A percentile compares a stretch with the other conserved stretches of the same genome.
These are phyloP conservation scores for Oophaga sylvatica DNA, from an alignment of 2,797 vertebrate genomes.

Conservation along the genomic window DNA sequence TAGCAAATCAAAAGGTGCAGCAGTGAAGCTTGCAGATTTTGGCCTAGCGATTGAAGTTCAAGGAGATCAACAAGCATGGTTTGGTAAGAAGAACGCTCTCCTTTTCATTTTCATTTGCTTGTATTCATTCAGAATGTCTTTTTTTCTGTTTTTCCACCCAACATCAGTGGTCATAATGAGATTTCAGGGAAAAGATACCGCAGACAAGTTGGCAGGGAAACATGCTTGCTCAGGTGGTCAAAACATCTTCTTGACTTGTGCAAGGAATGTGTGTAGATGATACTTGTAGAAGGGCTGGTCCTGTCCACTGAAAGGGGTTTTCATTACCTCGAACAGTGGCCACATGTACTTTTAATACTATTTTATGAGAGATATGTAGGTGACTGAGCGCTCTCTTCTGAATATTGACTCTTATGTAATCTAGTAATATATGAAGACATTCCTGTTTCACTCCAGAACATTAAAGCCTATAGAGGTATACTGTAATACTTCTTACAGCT, in stretches of 20 bases:
- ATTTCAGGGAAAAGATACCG: not conserved
- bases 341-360: no score
- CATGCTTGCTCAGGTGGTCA: not conserved
- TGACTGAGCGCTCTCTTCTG: no score
- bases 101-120: not conserved
- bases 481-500: no score
- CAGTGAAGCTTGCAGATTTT: slow-evolving; percentile 96
- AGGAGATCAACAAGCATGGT: slow-evolving; percentile 97
- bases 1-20: slow-evolving; percentile 96
- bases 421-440: no score
- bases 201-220: not conserved
- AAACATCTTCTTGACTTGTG: not conserved
- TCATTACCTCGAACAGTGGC: not conserved
- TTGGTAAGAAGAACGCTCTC: slow-evolving; percentile 80
- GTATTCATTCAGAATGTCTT: not conserved
- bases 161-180: not conserved
- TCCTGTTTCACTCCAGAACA: not conserved
- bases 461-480: no score
- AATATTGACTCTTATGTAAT: no score
- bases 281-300: not conserved
- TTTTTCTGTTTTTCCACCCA: not conserved
- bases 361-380: no score
- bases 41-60: slow-evolving; percentile 96
- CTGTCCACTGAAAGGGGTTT: not conserved
- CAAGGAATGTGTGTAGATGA: not conserved